phyloP scores from a whole-genome alignment of 2,113 vertebrate species.

The Notechis scutatus region DNA sequence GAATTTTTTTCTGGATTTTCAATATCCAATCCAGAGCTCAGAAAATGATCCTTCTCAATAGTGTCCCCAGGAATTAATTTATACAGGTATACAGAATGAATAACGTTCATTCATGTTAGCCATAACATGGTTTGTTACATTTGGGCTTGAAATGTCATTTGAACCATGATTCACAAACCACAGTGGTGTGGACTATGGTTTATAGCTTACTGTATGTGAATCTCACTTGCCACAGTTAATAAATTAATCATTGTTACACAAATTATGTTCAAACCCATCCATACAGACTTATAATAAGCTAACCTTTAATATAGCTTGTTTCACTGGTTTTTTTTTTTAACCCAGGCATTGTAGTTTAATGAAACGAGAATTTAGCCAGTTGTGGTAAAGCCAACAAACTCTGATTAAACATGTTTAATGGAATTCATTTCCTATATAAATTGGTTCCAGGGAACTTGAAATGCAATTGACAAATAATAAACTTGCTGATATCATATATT shows the following conservation, averaged over 20 bases:
- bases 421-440: background rate
- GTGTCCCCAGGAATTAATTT: background rate
- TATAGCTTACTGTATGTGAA: background rate
- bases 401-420: background rate
- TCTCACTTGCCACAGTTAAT: background rate
- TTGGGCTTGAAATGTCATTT: background rate
- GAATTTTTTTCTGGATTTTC: background rate
- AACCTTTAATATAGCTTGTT: background rate
- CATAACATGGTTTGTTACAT: background rate
- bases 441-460: background rate
- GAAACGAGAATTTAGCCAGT: background rate
- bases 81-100: background rate
- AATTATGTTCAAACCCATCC: background rate
- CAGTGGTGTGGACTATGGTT: background rate
- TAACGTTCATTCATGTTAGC: background rate
- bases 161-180: background rate
- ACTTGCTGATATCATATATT: background rate
- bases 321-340: background rate
- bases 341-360: background rate
- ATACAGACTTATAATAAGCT: background rate
- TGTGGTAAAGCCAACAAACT: background rate
- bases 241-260: background rate
- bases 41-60: background rate
- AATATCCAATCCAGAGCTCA: background rate
- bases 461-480: background rate